phyloP scores from a whole-genome alignment of 1,140 invertebrate species.

The Drosophila bocqueti region DNA sequence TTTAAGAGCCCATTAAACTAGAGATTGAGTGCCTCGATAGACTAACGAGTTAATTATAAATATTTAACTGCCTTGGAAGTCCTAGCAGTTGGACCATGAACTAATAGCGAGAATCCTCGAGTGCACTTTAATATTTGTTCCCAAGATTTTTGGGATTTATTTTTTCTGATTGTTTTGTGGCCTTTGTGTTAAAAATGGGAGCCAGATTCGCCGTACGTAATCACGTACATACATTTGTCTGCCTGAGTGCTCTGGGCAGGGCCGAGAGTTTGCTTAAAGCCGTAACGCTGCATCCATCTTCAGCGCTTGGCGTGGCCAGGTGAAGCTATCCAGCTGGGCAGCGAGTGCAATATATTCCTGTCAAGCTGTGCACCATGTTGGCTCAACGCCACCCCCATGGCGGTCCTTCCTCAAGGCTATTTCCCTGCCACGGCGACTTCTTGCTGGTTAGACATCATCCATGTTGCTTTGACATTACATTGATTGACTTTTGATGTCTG shows the following conservation, averaged over 20 bases:
- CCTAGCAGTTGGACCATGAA: neutral
- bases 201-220: neutral
- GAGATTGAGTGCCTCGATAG: neutral
- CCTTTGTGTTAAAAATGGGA: constrained; percentile 19
- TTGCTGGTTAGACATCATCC: constrained; percentile 32
- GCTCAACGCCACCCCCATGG: constrained; percentile 18
- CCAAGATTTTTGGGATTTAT: neutral
- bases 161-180: constrained; percentile 22
- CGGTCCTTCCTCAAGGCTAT: constrained; percentile 1
- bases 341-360: constrained; percentile 52
- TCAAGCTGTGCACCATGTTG: constrained; percentile 48
- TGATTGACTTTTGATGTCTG: constrained; percentile 57
- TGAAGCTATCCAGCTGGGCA: constrained; percentile 30
- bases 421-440: constrained; percentile 8
- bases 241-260: constrained; percentile 3
- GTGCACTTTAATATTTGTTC: neutral
- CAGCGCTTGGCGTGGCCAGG: constrained; percentile 35
- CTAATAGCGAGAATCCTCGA: neutral
- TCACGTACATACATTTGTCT: constrained; percentile 10
- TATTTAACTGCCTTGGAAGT: neutral
- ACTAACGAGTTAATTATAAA: constrained; percentile 1
- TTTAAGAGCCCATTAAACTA: neutral
- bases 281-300: constrained; percentile 27
- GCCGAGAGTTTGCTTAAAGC: constrained; percentile 14
- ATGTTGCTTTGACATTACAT: constrained; percentile 59